phyloP scores from a whole-genome alignment of 2,888 invertebrate species.

The Melieria crassipennis region DNA sequence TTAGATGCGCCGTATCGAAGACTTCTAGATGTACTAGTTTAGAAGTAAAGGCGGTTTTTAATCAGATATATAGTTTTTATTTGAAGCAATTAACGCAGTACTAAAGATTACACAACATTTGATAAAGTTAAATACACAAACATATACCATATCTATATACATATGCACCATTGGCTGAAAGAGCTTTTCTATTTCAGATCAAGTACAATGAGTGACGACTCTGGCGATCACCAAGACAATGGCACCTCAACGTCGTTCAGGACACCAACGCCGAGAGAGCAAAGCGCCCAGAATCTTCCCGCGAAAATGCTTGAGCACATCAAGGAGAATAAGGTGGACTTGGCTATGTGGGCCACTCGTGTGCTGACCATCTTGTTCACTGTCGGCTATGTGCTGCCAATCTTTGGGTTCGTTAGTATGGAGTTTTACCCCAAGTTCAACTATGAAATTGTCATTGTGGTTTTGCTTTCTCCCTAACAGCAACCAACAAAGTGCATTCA shows the following conservation, averaged over 20 bases:
- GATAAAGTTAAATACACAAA: too few species aligned
- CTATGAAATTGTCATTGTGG: not conserved
- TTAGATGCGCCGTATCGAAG: too few species aligned
- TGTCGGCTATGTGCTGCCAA: slow-evolving; percentile 84
- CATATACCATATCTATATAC: too few species aligned
- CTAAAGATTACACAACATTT: too few species aligned
- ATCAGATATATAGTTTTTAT: too few species aligned
- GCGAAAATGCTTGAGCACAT: slow-evolving; percentile 75
- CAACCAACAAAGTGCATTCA: slow-evolving; percentile 82
- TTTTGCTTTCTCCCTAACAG: slow-evolving; percentile 66
- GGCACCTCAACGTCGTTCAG: slow-evolving; percentile 38
- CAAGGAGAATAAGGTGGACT: slow-evolving; percentile 84
- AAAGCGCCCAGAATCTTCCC: slow-evolving; percentile 49
- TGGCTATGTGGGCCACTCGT: slow-evolving; percentile 87
- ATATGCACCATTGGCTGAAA: too few species aligned
- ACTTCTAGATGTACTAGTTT: too few species aligned
- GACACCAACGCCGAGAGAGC: slow-evolving; percentile 42
- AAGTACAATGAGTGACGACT: slow-evolving; percentile 52
- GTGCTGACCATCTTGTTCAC: slow-evolving; percentile 85
- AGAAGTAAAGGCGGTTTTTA: too few species aligned
- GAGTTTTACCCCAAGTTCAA: not conserved
- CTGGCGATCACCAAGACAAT: slow-evolving; percentile 45
- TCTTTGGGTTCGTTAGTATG: slow-evolving; percentile 81
- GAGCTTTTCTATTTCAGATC: slow-evolving; percentile 28
- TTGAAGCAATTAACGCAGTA: too few species aligned